phyloP scores from a whole-genome alignment of 2,888 invertebrate genomes.

The Caenorhabditis angaria region DNA sequence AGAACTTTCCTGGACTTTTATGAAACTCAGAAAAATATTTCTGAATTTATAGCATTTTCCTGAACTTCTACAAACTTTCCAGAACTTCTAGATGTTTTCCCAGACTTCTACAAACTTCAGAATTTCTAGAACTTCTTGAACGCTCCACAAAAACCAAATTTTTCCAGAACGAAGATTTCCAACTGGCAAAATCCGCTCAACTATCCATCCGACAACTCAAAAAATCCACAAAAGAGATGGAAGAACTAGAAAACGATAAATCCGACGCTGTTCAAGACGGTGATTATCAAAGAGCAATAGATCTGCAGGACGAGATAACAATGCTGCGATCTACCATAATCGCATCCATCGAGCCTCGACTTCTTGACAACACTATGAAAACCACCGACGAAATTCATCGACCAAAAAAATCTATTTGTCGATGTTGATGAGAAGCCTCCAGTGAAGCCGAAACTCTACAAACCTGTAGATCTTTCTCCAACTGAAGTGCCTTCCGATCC shows the following conservation, averaged over 20 bases:
- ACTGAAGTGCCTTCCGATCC: conserved; percentile 37
- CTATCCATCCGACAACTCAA: conserved; percentile 43
- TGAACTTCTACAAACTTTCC: too few relatives aligned
- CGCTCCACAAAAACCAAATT: neutral
- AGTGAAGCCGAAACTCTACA: conserved; percentile 42
- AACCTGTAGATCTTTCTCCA: conserved; percentile 51
- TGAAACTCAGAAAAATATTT: too few relatives aligned
- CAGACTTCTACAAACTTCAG: too few relatives aligned
- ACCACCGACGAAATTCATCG: conserved; percentile 36
- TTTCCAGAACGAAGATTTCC: conserved; percentile 47
- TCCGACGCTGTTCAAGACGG: conserved; percentile 38
- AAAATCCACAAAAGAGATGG: conserved; percentile 53
- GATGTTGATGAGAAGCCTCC: conserved; percentile 17
- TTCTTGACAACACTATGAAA: conserved; percentile 46
- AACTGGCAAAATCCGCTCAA: conserved; percentile 58
- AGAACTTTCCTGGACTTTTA: too few relatives aligned
- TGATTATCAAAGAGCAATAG: conserved; percentile 63
- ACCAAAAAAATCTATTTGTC: conserved; percentile 36
- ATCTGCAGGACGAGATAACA: conserved; percentile 59
- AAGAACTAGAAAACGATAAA: conserved; percentile 56
- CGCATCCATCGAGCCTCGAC: conserved; percentile 43
- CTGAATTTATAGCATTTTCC: too few relatives aligned
- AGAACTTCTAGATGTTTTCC: too few relatives aligned
- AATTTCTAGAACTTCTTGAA: neutral
- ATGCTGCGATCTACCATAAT: conserved; percentile 53